phyloP scores from a whole-genome alignment of 2,888 invertebrate species.

The Leptopilina myrica region DNA sequence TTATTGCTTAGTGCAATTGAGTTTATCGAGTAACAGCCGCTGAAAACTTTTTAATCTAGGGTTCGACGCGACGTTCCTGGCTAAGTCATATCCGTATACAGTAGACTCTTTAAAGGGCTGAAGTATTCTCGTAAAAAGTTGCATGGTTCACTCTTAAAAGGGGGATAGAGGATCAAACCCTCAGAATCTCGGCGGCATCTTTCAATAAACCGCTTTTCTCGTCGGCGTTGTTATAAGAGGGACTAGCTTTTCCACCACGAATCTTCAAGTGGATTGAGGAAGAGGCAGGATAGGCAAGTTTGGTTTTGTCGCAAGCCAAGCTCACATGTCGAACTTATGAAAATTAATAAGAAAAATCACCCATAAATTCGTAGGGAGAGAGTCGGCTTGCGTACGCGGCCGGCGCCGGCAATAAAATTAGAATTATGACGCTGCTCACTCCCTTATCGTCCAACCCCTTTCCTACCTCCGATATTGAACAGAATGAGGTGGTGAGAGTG shows the following conservation, averaged over 20 bases:
- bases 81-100: constrained; percentile 53
- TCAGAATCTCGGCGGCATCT: constrained; percentile 58
- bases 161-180: constrained; percentile 47
- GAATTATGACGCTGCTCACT: constrained; percentile 69
- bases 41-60: constrained; percentile 57
- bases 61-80: constrained; percentile 46
- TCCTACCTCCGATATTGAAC: constrained; percentile 29
- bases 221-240: constrained; percentile 46
- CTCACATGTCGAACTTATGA: constrained; percentile 76
- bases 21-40: background rate
- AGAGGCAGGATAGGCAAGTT: constrained; percentile 45
- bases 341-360: constrained; percentile 77
- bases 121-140: constrained; percentile 66
- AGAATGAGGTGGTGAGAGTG: constrained; percentile 14
- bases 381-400: constrained; percentile 59
- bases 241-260: constrained; percentile 37
- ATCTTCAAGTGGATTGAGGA: constrained; percentile 46
- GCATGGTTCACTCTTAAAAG: constrained; percentile 52
- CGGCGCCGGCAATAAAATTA: constrained; percentile 73
- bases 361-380: constrained; percentile 69
- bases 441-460: constrained; percentile 26
- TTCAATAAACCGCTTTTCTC: constrained; percentile 56
- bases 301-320: constrained; percentile 66
- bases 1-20: constrained; percentile 4
- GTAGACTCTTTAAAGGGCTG: constrained; percentile 51